Percentiles rank a stretch among this genome's conserved stretches.
Conservation (phyloP, 2,113 vertebrate species). For the Poeciliopsis prolifica region DNA sequence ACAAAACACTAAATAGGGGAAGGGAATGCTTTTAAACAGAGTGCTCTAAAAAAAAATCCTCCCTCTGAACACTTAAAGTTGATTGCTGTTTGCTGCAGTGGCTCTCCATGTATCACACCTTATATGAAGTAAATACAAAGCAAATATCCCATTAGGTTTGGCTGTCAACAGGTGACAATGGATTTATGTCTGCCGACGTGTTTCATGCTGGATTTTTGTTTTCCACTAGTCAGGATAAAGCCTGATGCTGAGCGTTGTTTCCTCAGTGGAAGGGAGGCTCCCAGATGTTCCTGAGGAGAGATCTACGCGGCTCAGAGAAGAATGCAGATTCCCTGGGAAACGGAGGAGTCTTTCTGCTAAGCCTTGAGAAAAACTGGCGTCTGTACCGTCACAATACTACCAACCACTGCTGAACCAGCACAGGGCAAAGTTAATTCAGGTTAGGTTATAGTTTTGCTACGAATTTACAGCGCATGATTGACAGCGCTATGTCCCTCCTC, state of each 20-base stretch:
- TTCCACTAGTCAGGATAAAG: conserved; percentile 28
- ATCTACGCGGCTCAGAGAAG: conserved; percentile 73
- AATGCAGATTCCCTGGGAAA: conserved; percentile 78
- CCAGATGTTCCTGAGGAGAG: conserved; percentile 77
- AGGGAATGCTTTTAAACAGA: conserved; percentile 77
- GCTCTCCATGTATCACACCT: conserved; percentile 43
- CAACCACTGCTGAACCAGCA: conserved; percentile 36
- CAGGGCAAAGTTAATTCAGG: neutral
- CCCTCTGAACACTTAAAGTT: conserved; percentile 39
- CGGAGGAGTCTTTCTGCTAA: conserved; percentile 64
- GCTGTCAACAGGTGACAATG: conserved; percentile 32
- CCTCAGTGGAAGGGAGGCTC: conserved; percentile 68
- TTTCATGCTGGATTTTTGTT: conserved; percentile 20
- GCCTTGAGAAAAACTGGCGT: conserved; percentile 68
- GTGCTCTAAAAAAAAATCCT: conserved; percentile 51
- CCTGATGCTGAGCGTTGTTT: conserved; percentile 57
- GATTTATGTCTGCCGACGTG: conserved; percentile 37
- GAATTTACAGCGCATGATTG: too few species aligned
- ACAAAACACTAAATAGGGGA: conserved; percentile 76
- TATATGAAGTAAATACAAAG: conserved; percentile 37
- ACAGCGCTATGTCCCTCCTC: too few species aligned
- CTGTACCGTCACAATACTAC: conserved; percentile 56
- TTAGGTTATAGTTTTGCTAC: neutral
- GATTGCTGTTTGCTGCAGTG: conserved; percentile 33
- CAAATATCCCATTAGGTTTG: conserved; percentile 32